Conservation (phyloP, 2,888 invertebrate genomes). For the Nemotelus nigrinus region DNA sequence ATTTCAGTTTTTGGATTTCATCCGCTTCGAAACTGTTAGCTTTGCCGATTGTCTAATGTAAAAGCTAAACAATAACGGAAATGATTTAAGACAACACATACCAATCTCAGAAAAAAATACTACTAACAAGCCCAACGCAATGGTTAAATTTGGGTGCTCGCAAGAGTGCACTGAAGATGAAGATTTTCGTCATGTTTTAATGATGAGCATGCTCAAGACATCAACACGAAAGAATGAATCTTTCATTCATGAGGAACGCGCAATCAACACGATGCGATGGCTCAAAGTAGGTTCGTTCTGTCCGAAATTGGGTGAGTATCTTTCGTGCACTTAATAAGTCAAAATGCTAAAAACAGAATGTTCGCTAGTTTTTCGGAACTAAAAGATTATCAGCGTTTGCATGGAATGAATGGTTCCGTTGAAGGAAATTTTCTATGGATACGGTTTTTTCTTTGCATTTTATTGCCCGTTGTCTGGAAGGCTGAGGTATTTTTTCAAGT, state of each 20-base stretch:
- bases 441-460: no score
- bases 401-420: no score
- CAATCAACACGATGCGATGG: neutral
- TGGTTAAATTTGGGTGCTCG: neutral
- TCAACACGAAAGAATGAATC: neutral
- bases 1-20: conserved; percentile 20
- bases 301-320: neutral
- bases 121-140: no score
- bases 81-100: conserved; percentile 30
- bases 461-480: no score
- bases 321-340: conserved; percentile 20
- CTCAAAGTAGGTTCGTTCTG: conserved; percentile 5
- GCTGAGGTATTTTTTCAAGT: no score
- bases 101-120: neutral
- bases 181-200: neutral
- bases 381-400: neutral
- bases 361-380: neutral
- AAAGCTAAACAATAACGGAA: conserved; percentile 47
- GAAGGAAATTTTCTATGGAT: no score
- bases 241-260: conserved; percentile 28
- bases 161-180: neutral
- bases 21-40: conserved; percentile 30
- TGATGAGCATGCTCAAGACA: neutral
- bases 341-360: neutral
- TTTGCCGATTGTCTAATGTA: conserved; percentile 36